phyloP scores from a whole-genome alignment of 2,113 vertebrate genomes.

The Chlamydotis undulata region DNA sequence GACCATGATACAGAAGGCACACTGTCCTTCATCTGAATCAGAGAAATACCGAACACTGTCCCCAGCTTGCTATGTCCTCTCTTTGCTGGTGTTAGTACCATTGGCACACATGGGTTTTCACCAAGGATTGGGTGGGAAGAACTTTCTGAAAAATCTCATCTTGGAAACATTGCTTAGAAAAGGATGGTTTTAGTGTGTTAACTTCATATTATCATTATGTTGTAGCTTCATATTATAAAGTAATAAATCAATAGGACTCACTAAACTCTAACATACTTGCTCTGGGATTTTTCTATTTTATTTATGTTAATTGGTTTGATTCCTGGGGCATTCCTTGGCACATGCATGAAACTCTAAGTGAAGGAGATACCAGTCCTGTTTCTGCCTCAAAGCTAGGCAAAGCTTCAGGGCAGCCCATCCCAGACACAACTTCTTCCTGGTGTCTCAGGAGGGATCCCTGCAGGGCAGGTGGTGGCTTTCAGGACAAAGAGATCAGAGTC shows the following conservation, averaged over 20 bases:
- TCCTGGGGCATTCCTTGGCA: not conserved
- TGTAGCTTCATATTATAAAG: not conserved
- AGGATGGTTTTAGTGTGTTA: not conserved
- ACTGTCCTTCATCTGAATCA: not conserved
- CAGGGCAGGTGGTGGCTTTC: not conserved
- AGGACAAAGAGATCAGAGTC: not conserved
- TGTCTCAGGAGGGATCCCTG: not conserved
- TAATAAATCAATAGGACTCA: not conserved
- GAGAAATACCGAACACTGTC: not conserved
- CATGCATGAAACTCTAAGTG: not conserved
- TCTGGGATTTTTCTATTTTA: not conserved
- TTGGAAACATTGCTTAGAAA: not conserved
- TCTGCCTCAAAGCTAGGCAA: not conserved
- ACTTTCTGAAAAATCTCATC: not conserved
- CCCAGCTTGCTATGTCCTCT: not conserved
- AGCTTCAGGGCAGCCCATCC: not conserved
- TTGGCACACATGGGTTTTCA: not conserved
- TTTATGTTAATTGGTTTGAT: not conserved
- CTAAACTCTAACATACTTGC: not conserved
- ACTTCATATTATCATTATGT: not conserved
- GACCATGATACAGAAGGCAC: not conserved
- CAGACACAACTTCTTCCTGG: not conserved
- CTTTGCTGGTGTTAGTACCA: not conserved
- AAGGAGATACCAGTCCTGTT: not conserved
- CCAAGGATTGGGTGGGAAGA: not conserved